A percentile compares a stretch with the other conserved stretches of the same genome.
phyloP scores from a whole-genome alignment of 2,797 vertebrate species.

The Arctocebus calabarensis region DNA sequence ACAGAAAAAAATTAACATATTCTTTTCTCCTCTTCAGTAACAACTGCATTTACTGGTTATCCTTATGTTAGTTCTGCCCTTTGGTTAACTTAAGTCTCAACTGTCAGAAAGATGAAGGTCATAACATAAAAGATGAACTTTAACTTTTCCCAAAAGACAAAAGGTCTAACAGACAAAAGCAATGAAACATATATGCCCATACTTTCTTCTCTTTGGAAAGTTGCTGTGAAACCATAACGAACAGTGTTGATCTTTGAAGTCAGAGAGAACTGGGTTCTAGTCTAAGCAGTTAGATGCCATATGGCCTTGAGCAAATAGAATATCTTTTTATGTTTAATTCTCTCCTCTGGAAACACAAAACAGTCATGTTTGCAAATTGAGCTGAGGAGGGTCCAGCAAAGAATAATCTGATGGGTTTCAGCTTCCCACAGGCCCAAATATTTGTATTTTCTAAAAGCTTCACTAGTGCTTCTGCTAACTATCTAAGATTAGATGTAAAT shows the following conservation, averaged over 20 bases:
- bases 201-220: neutral
- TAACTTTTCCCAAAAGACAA: neutral
- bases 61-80: conserved; percentile 16
- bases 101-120: neutral
- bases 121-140: neutral
- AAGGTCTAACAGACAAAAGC: neutral
- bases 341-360: neutral
- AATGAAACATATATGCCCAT: neutral
- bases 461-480: neutral
- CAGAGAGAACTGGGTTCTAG: neutral
- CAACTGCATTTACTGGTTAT: neutral
- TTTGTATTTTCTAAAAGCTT: neutral
- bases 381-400: neutral
- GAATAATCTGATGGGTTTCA: neutral
- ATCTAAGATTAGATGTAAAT: neutral
- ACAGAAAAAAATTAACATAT: neutral
- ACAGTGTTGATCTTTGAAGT: neutral
- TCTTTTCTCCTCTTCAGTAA: conserved; percentile 1
- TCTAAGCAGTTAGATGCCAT: neutral
- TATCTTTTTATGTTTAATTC: neutral
- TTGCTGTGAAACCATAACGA: neutral
- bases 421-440: neutral
- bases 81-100: neutral
- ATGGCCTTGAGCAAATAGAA: neutral
- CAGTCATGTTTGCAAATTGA: neutral